Base-by-base conservation (phyloP, 2,113 vertebrate species). In the Paramisgurnus dabryanus region DNA sequence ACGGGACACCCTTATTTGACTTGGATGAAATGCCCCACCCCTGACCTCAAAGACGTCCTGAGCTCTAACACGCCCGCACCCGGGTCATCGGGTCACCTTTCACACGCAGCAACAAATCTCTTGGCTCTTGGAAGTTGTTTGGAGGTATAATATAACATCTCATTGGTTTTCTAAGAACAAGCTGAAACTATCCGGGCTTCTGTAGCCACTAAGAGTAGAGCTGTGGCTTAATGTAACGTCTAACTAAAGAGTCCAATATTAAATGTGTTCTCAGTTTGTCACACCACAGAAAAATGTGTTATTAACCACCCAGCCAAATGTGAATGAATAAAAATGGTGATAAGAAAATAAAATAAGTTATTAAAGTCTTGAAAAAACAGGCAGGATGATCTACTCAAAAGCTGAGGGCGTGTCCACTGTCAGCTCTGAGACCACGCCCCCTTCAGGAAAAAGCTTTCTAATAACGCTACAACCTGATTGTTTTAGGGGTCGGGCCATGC, bases 61-160 rank as follows among this genome's bases (percentile, higher is more conserved):
- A 57, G 55, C 12, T 57, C 17, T 65, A 3, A 5, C 17, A 72
- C 17, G 7, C 55, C 45, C 34, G n/a, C 41, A 11, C 45, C 22
- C 22, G 22, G 22, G 22, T 22, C 22, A 72, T 11, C 17, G 18
- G 70, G 79, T 84, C 80, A 76, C 65, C 83, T 79, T 81, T 76
- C 57, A 81, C 70, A 76, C 40, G 43, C 61, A 74, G 6, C 34
- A 27, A 1, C 43, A 71, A 49, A 13, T 34, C 53, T 22, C 63
- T 65, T 50, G 45, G 50, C 63, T 49, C 49, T 10, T 43, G 47
- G 40, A 41, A 13, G 63, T 58, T 67, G 79, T 81, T 81, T 78
- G 68, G 39, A 81, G 55, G 53, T 55, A 80, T 80, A 80, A 80
- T 83, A 76, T 66, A 65, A 74, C 65, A 43, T 58, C n/a, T 67